Conservation (phyloP, 2,113 vertebrate genomes). For the Echinops telfairi region DNA sequence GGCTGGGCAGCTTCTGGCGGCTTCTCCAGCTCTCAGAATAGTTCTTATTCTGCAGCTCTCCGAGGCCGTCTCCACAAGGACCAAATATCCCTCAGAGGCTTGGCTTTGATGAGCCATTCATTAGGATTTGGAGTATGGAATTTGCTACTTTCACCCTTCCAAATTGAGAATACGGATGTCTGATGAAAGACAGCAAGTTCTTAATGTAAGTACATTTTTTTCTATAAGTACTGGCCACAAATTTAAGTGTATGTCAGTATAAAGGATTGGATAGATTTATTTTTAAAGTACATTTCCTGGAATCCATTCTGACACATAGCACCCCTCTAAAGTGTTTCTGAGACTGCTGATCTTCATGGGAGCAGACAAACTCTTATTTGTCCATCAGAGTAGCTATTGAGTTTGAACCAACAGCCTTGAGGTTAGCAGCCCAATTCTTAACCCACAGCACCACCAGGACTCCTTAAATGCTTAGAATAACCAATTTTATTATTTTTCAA, state of each 20-base stretch:
- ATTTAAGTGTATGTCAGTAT: not conserved
- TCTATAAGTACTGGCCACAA: not conserved
- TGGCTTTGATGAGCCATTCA: no score
- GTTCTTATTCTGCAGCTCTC: not conserved
- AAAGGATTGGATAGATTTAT: not conserved
- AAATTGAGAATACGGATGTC: not conserved
- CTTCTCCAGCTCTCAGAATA: not conserved
- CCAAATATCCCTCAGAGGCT: not conserved
- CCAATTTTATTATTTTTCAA: not conserved
- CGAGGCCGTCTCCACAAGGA: not conserved
- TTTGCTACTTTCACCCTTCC: not conserved
- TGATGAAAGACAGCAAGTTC: not conserved
- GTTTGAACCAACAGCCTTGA: no score
- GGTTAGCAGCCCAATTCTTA: no score
- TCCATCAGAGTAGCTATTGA: no score
- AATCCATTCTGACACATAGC: no score
- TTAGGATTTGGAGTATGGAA: not conserved
- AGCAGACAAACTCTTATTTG: no score
- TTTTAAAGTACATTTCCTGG: no score
- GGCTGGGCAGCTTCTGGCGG: not conserved
- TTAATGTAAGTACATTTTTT: not conserved
- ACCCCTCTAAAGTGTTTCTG: no score
- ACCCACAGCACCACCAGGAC: no score
- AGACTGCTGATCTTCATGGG: no score
- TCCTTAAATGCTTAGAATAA: not conserved